A percentile compares a stretch with the other conserved stretches of the same genome.
phyloP scores from a whole-genome alignment of 2,888 invertebrate genomes.

The Mythimna impura region DNA sequence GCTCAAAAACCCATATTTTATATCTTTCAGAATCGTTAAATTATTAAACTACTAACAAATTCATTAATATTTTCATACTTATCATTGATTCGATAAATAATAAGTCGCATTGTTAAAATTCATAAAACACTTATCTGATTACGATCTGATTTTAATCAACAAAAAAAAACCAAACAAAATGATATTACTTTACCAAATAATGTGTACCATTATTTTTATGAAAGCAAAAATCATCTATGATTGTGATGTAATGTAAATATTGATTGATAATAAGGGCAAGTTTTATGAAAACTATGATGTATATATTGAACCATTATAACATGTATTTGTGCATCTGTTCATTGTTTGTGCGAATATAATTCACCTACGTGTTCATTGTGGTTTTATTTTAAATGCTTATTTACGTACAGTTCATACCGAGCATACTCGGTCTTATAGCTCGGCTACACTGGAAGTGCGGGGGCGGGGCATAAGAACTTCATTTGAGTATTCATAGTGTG shows the following conservation, averaged over 20 bases:
- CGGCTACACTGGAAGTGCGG: too few relatives aligned
- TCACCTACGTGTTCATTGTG: constrained; percentile 71
- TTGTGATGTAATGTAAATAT: constrained; percentile 77
- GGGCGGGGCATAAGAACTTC: too few relatives aligned
- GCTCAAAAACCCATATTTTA: constrained; percentile 5
- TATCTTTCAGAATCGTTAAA: constrained; percentile 16
- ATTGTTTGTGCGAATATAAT: constrained; percentile 87
- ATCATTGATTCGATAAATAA: constrained; percentile 17
- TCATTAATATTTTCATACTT: constrained; percentile 3
- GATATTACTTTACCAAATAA: constrained; percentile 45
- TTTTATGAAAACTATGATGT: constrained; percentile 78
- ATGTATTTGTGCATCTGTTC: constrained; percentile 80
- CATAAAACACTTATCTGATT: constrained; percentile 2
- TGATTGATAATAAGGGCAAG: constrained; percentile 74
- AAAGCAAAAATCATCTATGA: constrained; percentile 61
- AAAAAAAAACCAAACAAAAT: constrained; percentile 26
- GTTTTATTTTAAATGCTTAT: constrained; percentile 62
- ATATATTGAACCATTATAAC: constrained; percentile 60
- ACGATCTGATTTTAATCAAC: constrained; percentile 46
- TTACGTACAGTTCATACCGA: not conserved
- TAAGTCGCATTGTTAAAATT: not conserved
- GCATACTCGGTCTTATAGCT: too few relatives aligned
- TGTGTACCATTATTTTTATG: constrained; percentile 49
- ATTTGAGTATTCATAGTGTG: too few relatives aligned
- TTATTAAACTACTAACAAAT: not conserved